Base-by-base conservation (phyloP, 1,140 invertebrate genomes). In the Formica exsecta region DNA sequence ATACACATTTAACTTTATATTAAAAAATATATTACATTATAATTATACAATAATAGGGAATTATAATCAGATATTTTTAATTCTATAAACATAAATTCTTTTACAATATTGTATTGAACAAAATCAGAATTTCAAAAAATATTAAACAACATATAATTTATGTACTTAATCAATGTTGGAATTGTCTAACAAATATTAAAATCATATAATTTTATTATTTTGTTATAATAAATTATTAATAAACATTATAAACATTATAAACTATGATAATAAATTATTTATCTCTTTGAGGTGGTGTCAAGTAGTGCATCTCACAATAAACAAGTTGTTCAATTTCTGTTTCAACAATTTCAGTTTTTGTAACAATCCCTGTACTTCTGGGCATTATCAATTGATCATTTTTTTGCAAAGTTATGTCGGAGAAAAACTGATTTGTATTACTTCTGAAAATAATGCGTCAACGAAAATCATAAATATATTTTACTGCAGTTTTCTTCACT, bases 401-500 rank as follows among this genome's bases (percentile, higher is more conserved):
- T 19, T 29, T 62, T 16, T 74, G 65, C 0, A 65, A 74, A 79
- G 41, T 38, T 22, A 61, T 16, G 9, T 66, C n/a, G 13, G 54
- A 51, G 9, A 79, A 0, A 11, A 41, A 38, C 38, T 79, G 71
- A 25, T n/a, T 77, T 13, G 57, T 8, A 11, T 65, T 36, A 19
- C 22, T n/a, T 66, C 87, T 89, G 19, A 73, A 89, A 80, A 57
- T 19, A 9, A 29, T 66, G n/a, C 3, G 9, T 54, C 1, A 16
- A 19, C 3, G 36, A 7, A 1, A 41, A 41, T 41, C 41, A 9
- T 8, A 41, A 77, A 48, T 0, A 19, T 9, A 41, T 2, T 51
- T 51, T 51, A 51, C 4, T 51, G 3, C 3, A 38, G 48, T 29
- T 6, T 29, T 6, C 5, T 32, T 64, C 44, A 13, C 9, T 57